phyloP scores from a whole-genome alignment of 2,113 vertebrate species.

The Crotalus tigris region DNA sequence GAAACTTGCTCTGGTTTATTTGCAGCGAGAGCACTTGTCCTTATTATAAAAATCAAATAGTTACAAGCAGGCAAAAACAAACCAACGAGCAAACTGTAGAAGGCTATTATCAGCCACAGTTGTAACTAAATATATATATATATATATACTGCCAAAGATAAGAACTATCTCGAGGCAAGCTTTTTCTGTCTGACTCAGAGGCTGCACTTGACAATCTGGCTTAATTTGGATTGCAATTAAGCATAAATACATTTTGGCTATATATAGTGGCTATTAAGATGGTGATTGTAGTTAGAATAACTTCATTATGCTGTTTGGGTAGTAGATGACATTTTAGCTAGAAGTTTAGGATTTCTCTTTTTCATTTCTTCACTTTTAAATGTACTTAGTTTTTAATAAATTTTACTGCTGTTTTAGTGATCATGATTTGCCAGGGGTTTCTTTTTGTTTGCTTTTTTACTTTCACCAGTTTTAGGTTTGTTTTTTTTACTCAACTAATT shows the following conservation, averaged over 20 bases:
- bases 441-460: background rate
- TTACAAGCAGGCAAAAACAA: background rate
- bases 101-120: background rate
- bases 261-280: background rate
- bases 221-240: background rate
- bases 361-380: background rate
- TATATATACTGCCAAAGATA: background rate
- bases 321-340: background rate
- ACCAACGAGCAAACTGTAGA: background rate
- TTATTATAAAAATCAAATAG: background rate
- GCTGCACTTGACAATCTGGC: background rate
- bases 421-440: background rate
- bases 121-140: background rate
- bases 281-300: background rate
- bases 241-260: background rate
- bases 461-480: background rate
- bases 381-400: background rate
- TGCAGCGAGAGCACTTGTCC: background rate
- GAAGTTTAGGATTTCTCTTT: background rate
- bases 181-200: rapidly evolving
- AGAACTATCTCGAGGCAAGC: background rate
- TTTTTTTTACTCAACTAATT: background rate
- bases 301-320: background rate
- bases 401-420: background rate
- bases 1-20: constrained; percentile 12